A percentile compares a stretch with the other conserved stretches of the same genome.
These are phyloP conservation scores for Psophia crepitans DNA, from an alignment of 2,113 vertebrate genomes.

Conservation along the genomic window DNA sequence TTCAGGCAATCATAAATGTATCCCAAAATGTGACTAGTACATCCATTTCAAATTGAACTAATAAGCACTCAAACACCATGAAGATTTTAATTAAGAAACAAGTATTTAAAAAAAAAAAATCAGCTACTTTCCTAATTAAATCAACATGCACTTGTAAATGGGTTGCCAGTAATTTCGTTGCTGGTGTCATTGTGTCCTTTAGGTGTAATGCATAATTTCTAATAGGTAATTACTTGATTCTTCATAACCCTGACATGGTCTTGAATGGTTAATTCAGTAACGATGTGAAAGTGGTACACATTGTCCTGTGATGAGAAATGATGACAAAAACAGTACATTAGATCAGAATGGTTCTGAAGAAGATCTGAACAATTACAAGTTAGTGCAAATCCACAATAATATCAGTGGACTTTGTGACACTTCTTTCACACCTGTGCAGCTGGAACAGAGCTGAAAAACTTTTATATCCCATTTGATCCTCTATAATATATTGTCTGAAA, in stretches of 20 bases:
- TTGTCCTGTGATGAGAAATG: not conserved
- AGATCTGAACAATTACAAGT: not conserved
- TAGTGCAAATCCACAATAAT: not conserved
- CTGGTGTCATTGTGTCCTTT: not conserved
- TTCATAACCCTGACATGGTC: not conserved
- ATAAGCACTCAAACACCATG: not conserved
- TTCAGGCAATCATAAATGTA: not conserved
- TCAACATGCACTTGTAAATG: conserved; percentile 12
- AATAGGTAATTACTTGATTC: conserved; percentile 29
- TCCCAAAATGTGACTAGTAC: not conserved
- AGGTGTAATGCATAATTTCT: conserved; percentile 29
- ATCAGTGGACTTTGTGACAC: too few relatives aligned
- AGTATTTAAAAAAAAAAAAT: not conserved
- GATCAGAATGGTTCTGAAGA: not conserved
- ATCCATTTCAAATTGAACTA: not conserved
- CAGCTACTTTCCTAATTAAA: conserved; percentile 50
- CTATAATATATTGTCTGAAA: not conserved
- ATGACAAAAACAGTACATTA: not conserved
- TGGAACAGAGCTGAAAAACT: not conserved
- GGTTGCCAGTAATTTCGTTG: not conserved
- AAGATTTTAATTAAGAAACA: conserved; percentile 54
- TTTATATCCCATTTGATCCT: not conserved
- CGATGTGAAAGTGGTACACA: not conserved
- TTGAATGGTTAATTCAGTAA: conserved; percentile 27
- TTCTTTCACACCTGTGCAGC: not conserved